Evolutionary conservation across 1,140 invertebrate genomes (phyloP).

Genomic region (Thaumetopoea pityocampa): DNA sequence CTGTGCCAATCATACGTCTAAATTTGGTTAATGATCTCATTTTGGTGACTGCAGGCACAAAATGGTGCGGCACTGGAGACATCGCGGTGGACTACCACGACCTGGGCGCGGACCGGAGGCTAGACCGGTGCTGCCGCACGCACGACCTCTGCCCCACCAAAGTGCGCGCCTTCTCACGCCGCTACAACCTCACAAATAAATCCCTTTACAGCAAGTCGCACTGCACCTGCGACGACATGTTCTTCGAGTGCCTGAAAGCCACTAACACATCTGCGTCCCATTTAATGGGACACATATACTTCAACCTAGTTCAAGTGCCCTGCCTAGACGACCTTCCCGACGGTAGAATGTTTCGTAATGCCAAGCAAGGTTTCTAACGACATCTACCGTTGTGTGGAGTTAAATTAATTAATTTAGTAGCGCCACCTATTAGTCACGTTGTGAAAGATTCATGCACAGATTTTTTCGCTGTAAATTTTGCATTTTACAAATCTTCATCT

Average conservation of each 20-base stretch:
- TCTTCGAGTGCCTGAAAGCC: constrained; percentile 88
- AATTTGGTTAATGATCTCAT: background rate
- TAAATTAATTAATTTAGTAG: constrained; percentile 24
- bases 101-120: constrained; percentile 81
- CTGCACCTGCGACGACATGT: constrained; percentile 88
- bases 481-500: constrained; percentile 24
- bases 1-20: background rate
- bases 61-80: constrained; percentile 93
- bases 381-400: constrained; percentile 40
- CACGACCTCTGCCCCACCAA: constrained; percentile 88
- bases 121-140: constrained; percentile 90
- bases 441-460: constrained; percentile 34
- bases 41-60: constrained; percentile 81
- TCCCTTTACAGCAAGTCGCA: constrained; percentile 93
- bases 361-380: constrained; percentile 68
- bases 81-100: constrained; percentile 89
- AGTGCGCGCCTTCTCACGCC: constrained; percentile 82
- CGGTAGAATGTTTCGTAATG: constrained; percentile 63
- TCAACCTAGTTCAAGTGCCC: constrained; percentile 87
- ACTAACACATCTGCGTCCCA: constrained; percentile 82
- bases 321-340: constrained; percentile 81
- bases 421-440: constrained; percentile 52
- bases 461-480: constrained; percentile 37
- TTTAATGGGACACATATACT: constrained; percentile 91
- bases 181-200: constrained; percentile 89